These are phyloP conservation scores for Silurus lanzhouensis DNA, from an alignment of 2,797 vertebrate genomes.

Conservation along the genomic window DNA sequence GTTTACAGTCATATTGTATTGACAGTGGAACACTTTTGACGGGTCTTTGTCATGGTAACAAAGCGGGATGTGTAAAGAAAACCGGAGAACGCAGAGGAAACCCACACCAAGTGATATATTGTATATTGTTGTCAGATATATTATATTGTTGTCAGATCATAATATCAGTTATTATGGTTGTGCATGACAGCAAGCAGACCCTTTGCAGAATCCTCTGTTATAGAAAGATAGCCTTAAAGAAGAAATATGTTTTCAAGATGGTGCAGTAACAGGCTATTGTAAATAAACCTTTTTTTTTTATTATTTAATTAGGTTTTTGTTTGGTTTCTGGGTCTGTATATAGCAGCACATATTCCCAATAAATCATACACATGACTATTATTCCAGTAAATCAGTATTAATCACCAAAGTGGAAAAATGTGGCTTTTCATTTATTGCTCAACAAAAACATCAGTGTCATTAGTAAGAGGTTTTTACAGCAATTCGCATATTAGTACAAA, in stretches of 20 bases:
- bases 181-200: not conserved
- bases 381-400: not conserved
- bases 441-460: not conserved
- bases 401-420: conserved; percentile 21
- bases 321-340: not conserved
- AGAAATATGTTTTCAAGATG: not conserved
- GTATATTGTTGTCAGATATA: not conserved
- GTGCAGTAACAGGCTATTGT: not conserved
- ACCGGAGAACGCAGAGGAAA: not conserved
- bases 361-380: not conserved
- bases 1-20: not conserved
- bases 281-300: not conserved
- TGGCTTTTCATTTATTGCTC: not conserved
- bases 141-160: not conserved
- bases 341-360: not conserved
- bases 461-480: not conserved
- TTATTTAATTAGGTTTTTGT: no score
- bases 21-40: not conserved
- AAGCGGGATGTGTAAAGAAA: not conserved
- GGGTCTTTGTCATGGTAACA: not conserved
- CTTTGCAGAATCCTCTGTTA: not conserved
- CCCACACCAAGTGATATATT: not conserved
- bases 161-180: not conserved
- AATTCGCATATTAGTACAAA: not conserved
- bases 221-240: not conserved